Base-by-base conservation (phyloP, 2,797 vertebrate genomes). In the Ceyx erithaca region DNA sequence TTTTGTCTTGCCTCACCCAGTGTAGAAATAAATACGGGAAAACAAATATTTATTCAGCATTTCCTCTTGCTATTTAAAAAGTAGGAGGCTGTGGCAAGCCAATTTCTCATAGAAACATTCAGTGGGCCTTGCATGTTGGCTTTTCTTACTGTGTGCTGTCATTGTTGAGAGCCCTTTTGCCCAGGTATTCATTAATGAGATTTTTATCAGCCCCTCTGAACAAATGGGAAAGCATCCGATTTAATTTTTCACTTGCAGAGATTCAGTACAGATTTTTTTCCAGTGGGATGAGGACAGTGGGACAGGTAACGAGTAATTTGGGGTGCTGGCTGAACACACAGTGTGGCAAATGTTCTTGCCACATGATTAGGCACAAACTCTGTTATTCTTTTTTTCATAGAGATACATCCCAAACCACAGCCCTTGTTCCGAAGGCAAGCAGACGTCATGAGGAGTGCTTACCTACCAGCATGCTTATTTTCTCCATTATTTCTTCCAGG, bases 11-110 rank as follows among this genome's bases (percentile, higher is more conserved):
- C 45, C 93, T 95, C 89, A 59, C 88, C 91, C 89, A 87, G 64
- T 64, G 62, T 58, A 94, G 82, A 94, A 96, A 96, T 96, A 97
- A 97, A 92, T 91, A 93, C 2, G 28, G 79, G 69, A 89, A 72
- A 63, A 69, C 76, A 95, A 97, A 94, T 96, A 96, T 97, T 97
- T 96, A 89, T 95, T 85, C 63, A 16, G 48, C 84, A 71, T 94
- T 95, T 96, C 95, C 80, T 96, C 82, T 94, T 14, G 2, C 63
- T 93, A 7, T 89, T 93, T 95, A 90, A 51, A 14, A 25, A 87
- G 49, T 82, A 82, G 86, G 59, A 95, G 75, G 52, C 73, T 57
- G 33, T 87, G 28, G 54, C 59, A 87, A 69, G 67, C 69, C 30
- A 43, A 0, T 72, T 95, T 85, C 79, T 92, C 85, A 40, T 14